These are phyloP conservation scores for Enteromius trimaculatus DNA, from an alignment of 2,797 vertebrate genomes.

Conservation along the genomic window DNA sequence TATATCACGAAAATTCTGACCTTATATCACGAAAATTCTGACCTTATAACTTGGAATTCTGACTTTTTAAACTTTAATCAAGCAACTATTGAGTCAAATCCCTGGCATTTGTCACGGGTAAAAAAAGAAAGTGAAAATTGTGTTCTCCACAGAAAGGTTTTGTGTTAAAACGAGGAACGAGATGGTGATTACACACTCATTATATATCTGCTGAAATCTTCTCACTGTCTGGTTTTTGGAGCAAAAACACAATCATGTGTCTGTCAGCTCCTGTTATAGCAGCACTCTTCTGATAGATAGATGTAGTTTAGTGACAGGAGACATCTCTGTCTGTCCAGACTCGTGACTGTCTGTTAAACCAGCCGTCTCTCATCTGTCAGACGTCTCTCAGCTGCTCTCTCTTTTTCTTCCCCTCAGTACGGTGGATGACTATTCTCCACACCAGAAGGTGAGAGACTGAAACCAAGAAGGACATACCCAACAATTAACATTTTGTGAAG, in stretches of 20 bases:
- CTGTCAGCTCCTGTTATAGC: neutral
- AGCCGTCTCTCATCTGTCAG: neutral
- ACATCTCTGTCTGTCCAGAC: conserved; percentile 3
- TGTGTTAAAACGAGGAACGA: neutral
- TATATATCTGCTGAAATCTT: neutral
- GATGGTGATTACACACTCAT: neutral
- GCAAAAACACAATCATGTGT: neutral
- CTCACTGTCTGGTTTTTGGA: neutral
- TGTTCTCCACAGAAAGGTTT: neutral
- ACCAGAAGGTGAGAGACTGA: conserved; percentile 84
- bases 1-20: too few species aligned
- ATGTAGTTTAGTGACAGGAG: neutral
- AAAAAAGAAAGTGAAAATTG: neutral
- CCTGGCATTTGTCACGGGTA: neutral
- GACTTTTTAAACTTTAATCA: neutral
- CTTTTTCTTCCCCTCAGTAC: conserved; percentile 81
- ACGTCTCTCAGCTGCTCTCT: conserved; percentile 8
- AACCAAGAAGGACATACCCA: too few species aligned
- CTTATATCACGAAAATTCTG: too few species aligned
- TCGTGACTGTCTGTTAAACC: conserved; percentile 7
- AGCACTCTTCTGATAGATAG: neutral
- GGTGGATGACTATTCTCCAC: conserved; percentile 94
- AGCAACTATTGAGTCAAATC: neutral
- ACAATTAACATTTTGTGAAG: neutral
- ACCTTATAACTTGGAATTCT: too few species aligned